phyloP scores from a whole-genome alignment of 2,888 invertebrate genomes.

The Druceiella hillmani region DNA sequence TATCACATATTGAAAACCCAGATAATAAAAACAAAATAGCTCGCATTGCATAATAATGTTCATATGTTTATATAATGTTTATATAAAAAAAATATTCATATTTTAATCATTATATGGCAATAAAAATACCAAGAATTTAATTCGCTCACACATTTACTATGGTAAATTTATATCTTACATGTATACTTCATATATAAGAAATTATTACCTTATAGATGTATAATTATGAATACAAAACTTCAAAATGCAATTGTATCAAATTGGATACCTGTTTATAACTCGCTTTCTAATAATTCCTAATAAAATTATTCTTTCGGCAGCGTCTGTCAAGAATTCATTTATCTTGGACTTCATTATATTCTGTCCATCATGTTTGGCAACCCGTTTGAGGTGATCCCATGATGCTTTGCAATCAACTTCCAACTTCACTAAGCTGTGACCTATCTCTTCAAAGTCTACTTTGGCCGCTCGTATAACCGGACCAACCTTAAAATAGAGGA shows the following conservation, averaged over 20 bases:
- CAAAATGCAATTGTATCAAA: background rate
- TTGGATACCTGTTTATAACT: conserved; percentile 74
- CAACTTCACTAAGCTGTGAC: conserved; percentile 77
- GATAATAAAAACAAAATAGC: too few relatives aligned
- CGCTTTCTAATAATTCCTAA: conserved; percentile 87
- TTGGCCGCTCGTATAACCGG: conserved; percentile 87
- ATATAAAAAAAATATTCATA: too few relatives aligned
- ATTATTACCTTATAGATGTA: too few relatives aligned
- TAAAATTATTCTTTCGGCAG: conserved; percentile 94
- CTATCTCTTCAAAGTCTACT: conserved; percentile 92
- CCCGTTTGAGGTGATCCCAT: conserved; percentile 93
- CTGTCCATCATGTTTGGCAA: conserved; percentile 91
- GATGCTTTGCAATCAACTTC: conserved; percentile 96
- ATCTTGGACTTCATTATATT: conserved; percentile 85
- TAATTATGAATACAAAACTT: background rate
- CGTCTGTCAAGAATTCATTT: conserved; percentile 93
- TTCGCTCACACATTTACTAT: too few relatives aligned
- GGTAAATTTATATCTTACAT: too few relatives aligned
- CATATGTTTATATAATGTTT: too few relatives aligned
- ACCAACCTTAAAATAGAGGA: conserved; percentile 62
- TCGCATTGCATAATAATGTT: too few relatives aligned
- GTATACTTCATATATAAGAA: too few relatives aligned
- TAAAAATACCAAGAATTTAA: too few relatives aligned
- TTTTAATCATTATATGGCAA: too few relatives aligned
- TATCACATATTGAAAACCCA: too few relatives aligned